phyloP scores from a whole-genome alignment of 2,888 invertebrate species.

The Ophonus ardosiacus region DNA sequence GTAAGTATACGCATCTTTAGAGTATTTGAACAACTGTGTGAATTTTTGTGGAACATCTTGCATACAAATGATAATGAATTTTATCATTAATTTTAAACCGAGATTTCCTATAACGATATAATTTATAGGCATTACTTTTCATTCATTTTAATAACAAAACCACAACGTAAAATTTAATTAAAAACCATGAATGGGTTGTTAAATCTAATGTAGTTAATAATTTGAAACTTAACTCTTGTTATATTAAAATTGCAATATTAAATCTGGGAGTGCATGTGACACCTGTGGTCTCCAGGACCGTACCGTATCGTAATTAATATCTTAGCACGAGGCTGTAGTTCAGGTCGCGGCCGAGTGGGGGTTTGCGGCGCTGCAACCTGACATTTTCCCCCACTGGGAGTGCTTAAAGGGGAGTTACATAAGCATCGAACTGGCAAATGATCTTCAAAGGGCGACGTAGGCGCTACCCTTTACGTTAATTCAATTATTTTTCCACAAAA shows the following conservation, averaged over 20 bases:
- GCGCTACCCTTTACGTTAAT: conserved; percentile 54
- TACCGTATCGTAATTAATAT: conserved; percentile 46
- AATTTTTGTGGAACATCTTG: too few relatives aligned
- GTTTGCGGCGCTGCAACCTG: conserved; percentile 25
- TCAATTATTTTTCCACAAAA: conserved; percentile 54
- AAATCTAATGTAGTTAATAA: conserved; percentile 17
- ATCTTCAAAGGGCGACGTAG: conserved; percentile 52
- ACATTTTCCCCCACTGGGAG: conserved; percentile 21
- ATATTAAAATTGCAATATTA: conserved; percentile 38
- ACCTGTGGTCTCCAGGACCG: conserved; percentile 42
- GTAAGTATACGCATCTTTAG: too few relatives aligned
- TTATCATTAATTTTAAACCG: neutral
- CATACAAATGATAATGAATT: neutral
- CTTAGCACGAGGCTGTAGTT: conserved; percentile 1
- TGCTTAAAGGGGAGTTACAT: neutral
- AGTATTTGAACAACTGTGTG: too few relatives aligned
- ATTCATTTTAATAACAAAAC: neutral
- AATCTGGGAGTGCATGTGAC: conserved; percentile 34
- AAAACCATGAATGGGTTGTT: conserved; percentile 16
- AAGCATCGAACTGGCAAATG: conserved; percentile 55
- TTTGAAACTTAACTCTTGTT: conserved; percentile 21
- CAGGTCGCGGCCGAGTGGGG: conserved; percentile 14
- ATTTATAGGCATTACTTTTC: neutral
- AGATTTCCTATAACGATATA: neutral
- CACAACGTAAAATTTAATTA: conserved; percentile 13